These are phyloP conservation scores for Labroides dimidiatus DNA, from an alignment of 2,797 vertebrate genomes.

Conservation along the genomic window DNA sequence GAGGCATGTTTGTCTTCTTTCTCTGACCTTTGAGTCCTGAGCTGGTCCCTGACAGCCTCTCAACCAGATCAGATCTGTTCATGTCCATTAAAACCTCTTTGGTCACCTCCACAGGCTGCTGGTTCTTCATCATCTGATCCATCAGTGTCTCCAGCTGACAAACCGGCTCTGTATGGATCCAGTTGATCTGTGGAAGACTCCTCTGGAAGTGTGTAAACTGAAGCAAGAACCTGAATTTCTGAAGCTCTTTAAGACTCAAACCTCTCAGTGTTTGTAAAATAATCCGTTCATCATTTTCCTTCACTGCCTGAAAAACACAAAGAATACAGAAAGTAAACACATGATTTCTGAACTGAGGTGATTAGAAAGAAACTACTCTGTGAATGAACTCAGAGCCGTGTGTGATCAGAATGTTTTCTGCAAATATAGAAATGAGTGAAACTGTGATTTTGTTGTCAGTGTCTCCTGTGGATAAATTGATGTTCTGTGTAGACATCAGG, in stretches of 20 bases:
- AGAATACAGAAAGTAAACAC: not conserved
- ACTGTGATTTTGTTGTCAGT: too few relatives aligned
- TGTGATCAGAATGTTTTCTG: too few relatives aligned
- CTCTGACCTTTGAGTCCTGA: not conserved
- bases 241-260: fast-evolving
- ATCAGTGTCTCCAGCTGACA: fast-evolving
- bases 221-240: not conserved
- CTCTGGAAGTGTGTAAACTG: not conserved
- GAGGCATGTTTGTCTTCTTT: not conserved
- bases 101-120: slow-evolving; percentile 12
- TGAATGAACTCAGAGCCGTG: too few relatives aligned
- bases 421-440: too few relatives aligned
- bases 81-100: not conserved
- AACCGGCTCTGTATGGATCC: fast-evolving
- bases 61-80: not conserved
- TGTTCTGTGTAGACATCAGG: too few relatives aligned
- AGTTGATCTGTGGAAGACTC: not conserved
- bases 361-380: too few relatives aligned
- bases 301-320: not conserved
- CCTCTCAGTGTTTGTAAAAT: not conserved
- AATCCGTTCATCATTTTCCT: not conserved
- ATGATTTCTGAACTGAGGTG: too few relatives aligned
- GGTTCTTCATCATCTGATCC: not conserved
- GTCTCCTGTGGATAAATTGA: too few relatives aligned
- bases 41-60: not conserved